Evolutionary conservation across 2,888 invertebrate genomes (phyloP), one percentile per base, ranked within the genome.

Genomic region (Bellardia bayeri): DNA sequence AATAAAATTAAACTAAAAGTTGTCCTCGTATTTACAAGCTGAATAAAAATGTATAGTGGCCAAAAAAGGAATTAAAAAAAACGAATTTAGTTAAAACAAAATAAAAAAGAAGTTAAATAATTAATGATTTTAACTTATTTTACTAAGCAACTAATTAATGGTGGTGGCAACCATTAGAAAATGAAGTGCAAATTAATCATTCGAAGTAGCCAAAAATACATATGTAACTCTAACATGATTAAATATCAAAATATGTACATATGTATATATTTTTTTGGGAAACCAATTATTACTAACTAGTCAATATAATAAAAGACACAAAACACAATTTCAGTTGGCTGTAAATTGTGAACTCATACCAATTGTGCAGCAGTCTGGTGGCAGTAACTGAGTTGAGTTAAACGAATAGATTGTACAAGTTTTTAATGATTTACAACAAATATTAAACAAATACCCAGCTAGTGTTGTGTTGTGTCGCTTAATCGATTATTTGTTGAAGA

Each of bases 131-230:
- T 42, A 8, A 82, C 58, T 75, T 75, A 75, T 40, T 37, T 8
- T 49, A 75, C 49, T 49, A 68, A 51, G 16, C 33, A 72, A 56
- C 54, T 37, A 45, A 11, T 56, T 37, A 45, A 11, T 56, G 42
- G 78, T 45, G 56, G 45, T 23, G n/a, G 40, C 40, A 61, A 80
- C 40, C 23, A n/a, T 23, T n/a, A 16, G 6, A 58, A 56, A 49
- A 79, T 58, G 42, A 79, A 56, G 42, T 79, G 56, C 68, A 79
- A 79, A 30, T 68, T 54, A 14, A 64, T 56, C 11, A 42, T 37
- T 23, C 37, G 6, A 37, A 37, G 37, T 37, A 66, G 40, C 1
- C 30, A 23, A 76, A 54, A 40, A 14, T 30, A 40, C 14, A 64
- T 37, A 37, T 13, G 11, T 66, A 30, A 30, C 9, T 42, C 6